Conservation (phyloP, 1,140 invertebrate species). For the Neodiprion virginianus region DNA sequence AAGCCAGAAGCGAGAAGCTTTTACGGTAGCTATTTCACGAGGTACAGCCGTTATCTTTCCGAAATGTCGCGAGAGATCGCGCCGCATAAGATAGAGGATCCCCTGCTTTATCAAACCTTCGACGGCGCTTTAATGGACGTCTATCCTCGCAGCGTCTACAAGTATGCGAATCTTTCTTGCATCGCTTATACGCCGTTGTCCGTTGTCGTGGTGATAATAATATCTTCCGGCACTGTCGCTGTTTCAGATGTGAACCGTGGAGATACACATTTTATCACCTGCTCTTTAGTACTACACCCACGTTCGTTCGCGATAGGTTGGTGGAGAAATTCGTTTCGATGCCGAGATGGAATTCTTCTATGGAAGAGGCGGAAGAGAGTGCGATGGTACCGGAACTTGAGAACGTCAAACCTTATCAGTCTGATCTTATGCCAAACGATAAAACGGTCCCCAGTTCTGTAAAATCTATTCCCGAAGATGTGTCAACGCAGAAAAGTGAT, state of each 20-base stretch:
- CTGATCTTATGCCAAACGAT: no score
- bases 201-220: not conserved
- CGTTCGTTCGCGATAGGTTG: slow-evolving; percentile 61
- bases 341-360: slow-evolving; percentile 50
- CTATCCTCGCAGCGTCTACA: slow-evolving; percentile 62
- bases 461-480: no score
- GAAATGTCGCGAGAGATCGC: slow-evolving; percentile 47
- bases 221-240: not conserved
- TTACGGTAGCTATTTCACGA: slow-evolving; percentile 66
- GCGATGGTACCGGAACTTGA: no score
- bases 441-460: no score
- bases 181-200: not conserved
- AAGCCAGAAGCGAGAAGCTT: slow-evolving; percentile 58
- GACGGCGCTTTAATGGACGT: slow-evolving; percentile 61
- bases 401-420: no score
- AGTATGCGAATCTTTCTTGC: slow-evolving; percentile 57
- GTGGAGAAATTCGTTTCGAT: slow-evolving; percentile 62
- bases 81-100: slow-evolving; percentile 56
- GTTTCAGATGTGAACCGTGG: slow-evolving; percentile 46
- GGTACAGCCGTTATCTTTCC: slow-evolving; percentile 63
- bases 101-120: slow-evolving; percentile 60
- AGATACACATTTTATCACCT: slow-evolving; percentile 62
- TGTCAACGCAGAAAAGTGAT: no score
- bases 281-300: slow-evolving; percentile 61
- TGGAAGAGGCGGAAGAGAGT: no score